These are phyloP conservation scores for Pampusana beccarii DNA, from an alignment of 2,113 vertebrate genomes.

Conservation along the genomic window DNA sequence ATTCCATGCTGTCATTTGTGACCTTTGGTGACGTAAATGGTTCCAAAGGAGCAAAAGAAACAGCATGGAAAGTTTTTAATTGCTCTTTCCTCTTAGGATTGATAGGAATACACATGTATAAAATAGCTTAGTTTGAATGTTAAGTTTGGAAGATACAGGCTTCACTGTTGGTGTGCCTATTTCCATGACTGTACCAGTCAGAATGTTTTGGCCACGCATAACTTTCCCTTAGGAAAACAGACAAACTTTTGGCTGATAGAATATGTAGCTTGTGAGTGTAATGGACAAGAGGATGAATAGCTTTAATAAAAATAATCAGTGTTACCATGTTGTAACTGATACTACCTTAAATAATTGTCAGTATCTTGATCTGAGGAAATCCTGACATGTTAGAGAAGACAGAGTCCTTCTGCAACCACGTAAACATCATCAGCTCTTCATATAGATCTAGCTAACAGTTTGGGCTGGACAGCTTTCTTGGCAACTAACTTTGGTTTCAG, in stretches of 20 bases:
- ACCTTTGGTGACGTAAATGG: neutral
- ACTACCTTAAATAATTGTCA: neutral
- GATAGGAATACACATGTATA: neutral
- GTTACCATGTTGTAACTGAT: neutral
- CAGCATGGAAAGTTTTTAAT: slow-evolving; percentile 4
- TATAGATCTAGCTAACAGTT: neutral
- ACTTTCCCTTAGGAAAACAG: slow-evolving; percentile 18
- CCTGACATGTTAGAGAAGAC: neutral
- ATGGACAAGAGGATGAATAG: neutral
- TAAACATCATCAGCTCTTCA: neutral
- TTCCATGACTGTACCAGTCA: slow-evolving; percentile 3
- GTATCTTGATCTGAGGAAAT: neutral
- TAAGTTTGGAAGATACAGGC: neutral
- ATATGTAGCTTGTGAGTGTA: neutral
- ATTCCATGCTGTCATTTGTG: slow-evolving; percentile 37
- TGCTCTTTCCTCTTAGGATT: neutral
- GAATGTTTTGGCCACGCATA: neutral
- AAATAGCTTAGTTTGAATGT: slow-evolving; percentile 17
- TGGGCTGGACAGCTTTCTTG: neutral
- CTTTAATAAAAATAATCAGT: neutral
- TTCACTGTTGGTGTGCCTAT: neutral
- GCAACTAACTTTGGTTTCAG: neutral
- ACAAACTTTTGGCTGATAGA: neutral
- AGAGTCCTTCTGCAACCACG: neutral
- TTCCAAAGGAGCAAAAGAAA: neutral